A percentile compares a stretch with the other conserved stretches of the same genome.
phyloP scores from a whole-genome alignment of 2,113 vertebrate genomes.

The Dipodomys merriami region DNA sequence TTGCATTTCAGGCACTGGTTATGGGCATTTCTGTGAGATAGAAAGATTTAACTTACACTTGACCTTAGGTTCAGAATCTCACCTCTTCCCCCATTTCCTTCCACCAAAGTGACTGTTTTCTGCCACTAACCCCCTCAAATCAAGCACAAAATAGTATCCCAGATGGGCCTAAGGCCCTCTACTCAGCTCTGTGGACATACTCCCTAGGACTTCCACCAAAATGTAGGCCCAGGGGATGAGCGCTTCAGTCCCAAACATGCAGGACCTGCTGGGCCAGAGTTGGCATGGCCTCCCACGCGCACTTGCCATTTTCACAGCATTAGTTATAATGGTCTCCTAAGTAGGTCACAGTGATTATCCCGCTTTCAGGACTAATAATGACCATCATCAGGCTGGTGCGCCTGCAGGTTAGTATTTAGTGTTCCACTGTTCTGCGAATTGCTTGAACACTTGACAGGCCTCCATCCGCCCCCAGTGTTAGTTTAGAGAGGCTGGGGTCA shows the following conservation, averaged over 20 bases:
- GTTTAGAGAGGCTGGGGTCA: background rate
- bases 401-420: background rate
- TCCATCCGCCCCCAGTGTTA: background rate
- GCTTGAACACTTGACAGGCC: background rate
- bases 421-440: conserved; percentile 1
- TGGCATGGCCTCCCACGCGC: background rate
- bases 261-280: background rate
- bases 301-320: background rate
- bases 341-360: conserved; percentile 18
- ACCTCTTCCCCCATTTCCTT: background rate
- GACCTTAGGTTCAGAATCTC: background rate
- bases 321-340: background rate
- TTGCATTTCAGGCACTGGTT: background rate
- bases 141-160: background rate
- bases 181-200: background rate
- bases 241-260: accelerated
- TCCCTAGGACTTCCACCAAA: background rate
- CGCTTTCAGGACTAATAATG: background rate
- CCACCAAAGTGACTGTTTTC: background rate
- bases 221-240: background rate
- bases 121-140: background rate
- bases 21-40: background rate
- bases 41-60: no score
- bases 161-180: background rate
- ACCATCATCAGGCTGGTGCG: background rate